Base-by-base conservation (phyloP, 2,888 invertebrate genomes). In the Anoncus sp. region DNA sequence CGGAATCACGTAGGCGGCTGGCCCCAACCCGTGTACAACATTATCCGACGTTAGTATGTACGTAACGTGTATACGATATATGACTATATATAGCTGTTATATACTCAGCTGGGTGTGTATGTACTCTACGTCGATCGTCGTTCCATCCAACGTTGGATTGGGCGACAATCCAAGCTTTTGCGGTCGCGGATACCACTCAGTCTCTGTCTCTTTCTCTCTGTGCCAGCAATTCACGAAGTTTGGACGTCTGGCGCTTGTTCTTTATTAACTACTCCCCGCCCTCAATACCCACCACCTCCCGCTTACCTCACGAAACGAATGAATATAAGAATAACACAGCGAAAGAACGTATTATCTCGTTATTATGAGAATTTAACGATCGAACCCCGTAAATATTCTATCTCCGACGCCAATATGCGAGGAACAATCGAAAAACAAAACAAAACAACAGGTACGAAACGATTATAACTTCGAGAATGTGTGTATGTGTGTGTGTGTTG, bases 51-150 rank as follows among this genome's bases (percentile, higher is more conserved):
- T 35, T 55, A 12, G 65, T 31, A 31, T 49, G 63, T 63, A 65
- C 45, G 22, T 20, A 31, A 40, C 10, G 12, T 51, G n/a, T 51
- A 40, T 45, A 63, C 62, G 38, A 60, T 62, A 55, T 55, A 51
- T 65, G 40, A 5, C 14, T 49, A 43, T 62, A 66, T 43, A 53
- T 9, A 49, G 38, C 65, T 66, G 53, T n/a, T 76, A 73, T 82
- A 70, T 77, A 72, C 77, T 80, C 82, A 82, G 82, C 80, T 81
- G 82, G 77, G 49, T 65, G 67, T 76, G 45, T 78, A 55, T 78
- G 76, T 72, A 60, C 76, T 74, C 63, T 57, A 18, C 49, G 72
- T 67, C 72, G 70, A 69, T 63, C 75, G 72, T 77, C 67, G 71
- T 70, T 74, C 18, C 55, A 57, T 63, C 24, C 14, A n/a, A n/a